A percentile compares a stretch with the other conserved stretches of the same genome.
These are phyloP conservation scores for Myathropa florea DNA, from an alignment of 2,888 invertebrate genomes.

Conservation along the genomic window DNA sequence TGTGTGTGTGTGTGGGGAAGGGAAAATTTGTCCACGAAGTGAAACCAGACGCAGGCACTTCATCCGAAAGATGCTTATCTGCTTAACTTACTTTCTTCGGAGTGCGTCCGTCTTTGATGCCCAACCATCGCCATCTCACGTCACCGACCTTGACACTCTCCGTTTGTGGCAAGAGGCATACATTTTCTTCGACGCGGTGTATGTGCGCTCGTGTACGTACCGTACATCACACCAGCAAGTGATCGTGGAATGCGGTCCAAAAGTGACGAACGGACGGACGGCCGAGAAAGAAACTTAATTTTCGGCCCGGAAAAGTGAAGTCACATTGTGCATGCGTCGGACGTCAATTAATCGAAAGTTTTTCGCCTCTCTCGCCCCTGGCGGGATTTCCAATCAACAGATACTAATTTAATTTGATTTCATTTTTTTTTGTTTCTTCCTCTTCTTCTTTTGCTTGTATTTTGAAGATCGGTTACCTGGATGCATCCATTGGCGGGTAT, in stretches of 20 bases:
- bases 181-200: not conserved
- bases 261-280: not conserved
- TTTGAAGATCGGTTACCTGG: constrained; percentile 46
- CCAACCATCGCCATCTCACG: not conserved
- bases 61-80: constrained; percentile 31
- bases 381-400: constrained; percentile 1
- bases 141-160: constrained; percentile 65
- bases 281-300: constrained; percentile 24
- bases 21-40: constrained; percentile 26
- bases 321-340: constrained; percentile 39
- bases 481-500: constrained; percentile 55
- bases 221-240: not conserved
- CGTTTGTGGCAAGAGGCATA: not conserved
- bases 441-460: constrained; percentile 34
- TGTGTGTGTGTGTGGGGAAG: not conserved
- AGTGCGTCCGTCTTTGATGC: constrained; percentile 32
- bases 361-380: constrained; percentile 20
- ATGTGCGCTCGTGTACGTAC: not conserved
- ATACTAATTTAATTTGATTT: constrained; percentile 44
- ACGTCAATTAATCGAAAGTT: constrained; percentile 67
- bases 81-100: constrained; percentile 49
- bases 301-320: constrained; percentile 55
- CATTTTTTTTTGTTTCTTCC: not conserved
- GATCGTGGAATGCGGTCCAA: constrained; percentile 25
- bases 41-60: constrained; percentile 29